Conservation (phyloP, 1,140 invertebrate genomes). For the Anoplophora glabripennis region DNA sequence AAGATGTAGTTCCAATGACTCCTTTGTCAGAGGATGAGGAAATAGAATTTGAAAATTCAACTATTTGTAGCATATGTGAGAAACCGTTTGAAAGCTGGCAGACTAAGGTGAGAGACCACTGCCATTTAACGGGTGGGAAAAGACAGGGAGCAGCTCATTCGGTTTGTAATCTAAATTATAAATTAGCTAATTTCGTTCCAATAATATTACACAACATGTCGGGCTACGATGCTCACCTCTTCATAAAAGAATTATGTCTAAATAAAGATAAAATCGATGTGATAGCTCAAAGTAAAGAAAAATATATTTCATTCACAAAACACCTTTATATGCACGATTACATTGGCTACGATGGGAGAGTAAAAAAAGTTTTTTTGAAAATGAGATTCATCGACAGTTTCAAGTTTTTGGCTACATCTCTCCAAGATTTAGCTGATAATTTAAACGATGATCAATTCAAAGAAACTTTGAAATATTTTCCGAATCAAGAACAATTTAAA, state of each 20-base stretch:
- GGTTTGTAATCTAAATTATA: conserved; percentile 2
- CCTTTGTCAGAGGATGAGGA: no score
- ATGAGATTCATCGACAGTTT: conserved; percentile 42
- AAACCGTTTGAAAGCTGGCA: conserved; percentile 24
- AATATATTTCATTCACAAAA: conserved; percentile 30
- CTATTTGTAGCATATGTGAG: conserved; percentile 20
- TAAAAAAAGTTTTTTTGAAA: conserved; percentile 21
- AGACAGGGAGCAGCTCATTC: not conserved
- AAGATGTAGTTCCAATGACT: no score
- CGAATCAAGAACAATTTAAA: conserved; percentile 39
- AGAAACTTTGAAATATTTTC: conserved; percentile 29
- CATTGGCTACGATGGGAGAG: conserved; percentile 1
- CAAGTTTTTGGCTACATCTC: conserved; percentile 35
- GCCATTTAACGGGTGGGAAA: conserved; percentile 37
- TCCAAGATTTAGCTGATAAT: conserved; percentile 17
- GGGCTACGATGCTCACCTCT: conserved; percentile 8
- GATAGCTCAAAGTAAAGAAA: conserved; percentile 7
- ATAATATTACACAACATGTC: conserved; percentile 6
- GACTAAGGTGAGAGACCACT: conserved; percentile 36
- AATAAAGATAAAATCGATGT: not conserved
- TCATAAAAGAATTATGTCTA: conserved; percentile 1
- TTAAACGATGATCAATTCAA: not conserved
- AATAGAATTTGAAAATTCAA: no score
- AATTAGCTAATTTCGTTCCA: not conserved
- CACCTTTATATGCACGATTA: conserved; percentile 23